These are phyloP conservation scores for Lepus townsendii DNA, from an alignment of 2,797 vertebrate species.

Conservation along the genomic window DNA sequence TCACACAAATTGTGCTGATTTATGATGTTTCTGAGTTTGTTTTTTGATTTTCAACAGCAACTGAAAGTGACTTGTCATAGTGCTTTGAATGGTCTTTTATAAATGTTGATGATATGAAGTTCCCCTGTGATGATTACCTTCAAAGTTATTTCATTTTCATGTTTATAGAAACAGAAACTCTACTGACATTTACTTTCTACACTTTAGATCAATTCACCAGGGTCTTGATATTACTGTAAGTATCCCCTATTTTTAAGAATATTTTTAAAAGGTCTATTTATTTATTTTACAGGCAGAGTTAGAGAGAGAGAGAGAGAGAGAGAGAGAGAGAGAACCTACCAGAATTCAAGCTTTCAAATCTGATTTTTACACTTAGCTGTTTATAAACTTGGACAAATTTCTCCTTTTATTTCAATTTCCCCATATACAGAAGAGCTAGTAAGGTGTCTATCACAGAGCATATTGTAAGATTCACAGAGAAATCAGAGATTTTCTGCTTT, in stretches of 20 bases:
- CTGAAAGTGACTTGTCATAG: neutral
- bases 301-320: too few relatives aligned
- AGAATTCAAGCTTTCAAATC: neutral
- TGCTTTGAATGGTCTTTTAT: constrained; percentile 21
- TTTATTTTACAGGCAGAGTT: too few relatives aligned
- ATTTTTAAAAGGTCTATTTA: too few relatives aligned
- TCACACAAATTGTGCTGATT: constrained; percentile 7
- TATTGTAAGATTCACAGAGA: neutral
- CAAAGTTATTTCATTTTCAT: constrained; percentile 34
- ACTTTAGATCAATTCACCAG: constrained; percentile 7
- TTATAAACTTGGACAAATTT: constrained; percentile 57
- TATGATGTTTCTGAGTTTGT: neutral
- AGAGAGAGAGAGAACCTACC: too few relatives aligned
- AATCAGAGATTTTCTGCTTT: neutral
- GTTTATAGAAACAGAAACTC: constrained; percentile 40
- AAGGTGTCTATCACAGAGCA: neutral
- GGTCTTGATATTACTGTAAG: neutral
- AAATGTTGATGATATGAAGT: constrained; percentile 28
- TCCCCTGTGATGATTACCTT: neutral
- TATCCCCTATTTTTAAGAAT: neutral
- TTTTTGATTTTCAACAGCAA: constrained; percentile 22
- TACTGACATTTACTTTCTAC: constrained; percentile 1
- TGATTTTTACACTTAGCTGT: constrained; percentile 25
- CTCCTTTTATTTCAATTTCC: constrained; percentile 44
- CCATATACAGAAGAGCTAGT: neutral